Base-by-base conservation (phyloP, 1,140 invertebrate genomes). In the Hyles vespertilio region DNA sequence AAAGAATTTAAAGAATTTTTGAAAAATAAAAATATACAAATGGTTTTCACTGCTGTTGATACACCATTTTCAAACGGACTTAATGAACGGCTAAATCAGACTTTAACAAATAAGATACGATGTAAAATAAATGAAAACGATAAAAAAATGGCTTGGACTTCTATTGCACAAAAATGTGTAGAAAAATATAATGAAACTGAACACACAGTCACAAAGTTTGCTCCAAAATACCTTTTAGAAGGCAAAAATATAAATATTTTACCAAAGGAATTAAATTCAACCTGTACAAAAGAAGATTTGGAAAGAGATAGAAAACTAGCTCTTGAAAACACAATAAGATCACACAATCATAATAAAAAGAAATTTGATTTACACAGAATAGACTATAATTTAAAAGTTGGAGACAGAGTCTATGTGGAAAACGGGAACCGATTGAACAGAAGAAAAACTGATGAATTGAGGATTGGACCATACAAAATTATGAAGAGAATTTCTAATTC, bases 401-500 rank as follows among this genome's bases (percentile, higher is more conserved):
- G 56, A 44, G 56, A 58, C 22, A 7, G 11, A n/a, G 48, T 58
- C 40, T 58, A 51, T 51, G 56, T 58, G 6, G 56, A 58, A 51
- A 58, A 58, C 45, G 56, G 56, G 7, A 58, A 58, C 40, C 48
- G 49, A 10, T 47, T 58, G 6, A 58, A 51, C 45, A 40, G 56
- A 44, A 51, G 51, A 47, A 58, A 58, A 58, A 5, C 51, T 33
- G 48, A 58, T 58, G 34, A 58, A 58, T 9, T 64, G 8, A 64
- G 43, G 36, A 55, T 63, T 51, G 61, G 56, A 40, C 58, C 62
- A 11, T 59, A 43, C 32, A 44, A 59, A 59, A 64, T 64, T 12
- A 12, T 64, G 32, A 40, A 63, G 32, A 78, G 70, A 55, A 61
- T 69, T 40, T 78, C 72, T 47, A 65, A 70, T 32, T 71, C 67